Evolutionary conservation across 2,888 invertebrate species (phyloP), one percentile per base, ranked within the genome.

Genomic region (Leucozona laternaria): DNA sequence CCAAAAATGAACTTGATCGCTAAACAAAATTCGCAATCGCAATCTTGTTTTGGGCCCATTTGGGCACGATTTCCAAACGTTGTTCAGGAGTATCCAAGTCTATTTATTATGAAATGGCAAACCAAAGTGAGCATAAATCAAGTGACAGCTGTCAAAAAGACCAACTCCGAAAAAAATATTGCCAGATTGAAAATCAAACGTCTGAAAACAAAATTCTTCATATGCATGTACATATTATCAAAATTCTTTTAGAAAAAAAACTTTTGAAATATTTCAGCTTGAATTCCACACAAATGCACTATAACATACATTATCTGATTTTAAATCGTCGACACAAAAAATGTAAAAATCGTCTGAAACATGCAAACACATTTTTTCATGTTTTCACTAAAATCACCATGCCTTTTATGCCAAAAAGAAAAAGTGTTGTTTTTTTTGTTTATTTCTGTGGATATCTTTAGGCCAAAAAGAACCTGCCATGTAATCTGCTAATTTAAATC

Each of bases 401-500:
- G 31, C 17, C 43, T 34, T 58, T 20, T 58, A 37, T 13, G 34
- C 6, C 57, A 13, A 13, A 34, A 20, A 31, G 17, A 13, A 15
- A 22, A 58, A 15, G 17, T 25, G 25, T 25, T 25, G 13, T 22
- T 62, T 62, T 50, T 4, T 22, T 50, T 43, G 7, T 62, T 43
- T 62, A 40, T 43, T 15, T 62, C n/a, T 58, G 34, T 28, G 20
- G 57, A n/a, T 62, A 43, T 43, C 43, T 62, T 22, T 1, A 40
- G 20, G 58, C 58, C 0, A 28, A 15, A 28, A 15, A 2, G 31
- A 40, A 62, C 43, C 15, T 40, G 8, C 40, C 28, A 62, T 58
- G 62, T 62, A 62, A 62, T 45, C 45, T 45, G 64, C 6, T 45
- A 28, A 43, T 43, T 62, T 62, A 17, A 25, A 25, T n/a, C 17